A percentile compares a stretch with the other conserved stretches of the same genome.
Conservation (phyloP, 2,113 vertebrate species). For the Siniperca knerii region DNA sequence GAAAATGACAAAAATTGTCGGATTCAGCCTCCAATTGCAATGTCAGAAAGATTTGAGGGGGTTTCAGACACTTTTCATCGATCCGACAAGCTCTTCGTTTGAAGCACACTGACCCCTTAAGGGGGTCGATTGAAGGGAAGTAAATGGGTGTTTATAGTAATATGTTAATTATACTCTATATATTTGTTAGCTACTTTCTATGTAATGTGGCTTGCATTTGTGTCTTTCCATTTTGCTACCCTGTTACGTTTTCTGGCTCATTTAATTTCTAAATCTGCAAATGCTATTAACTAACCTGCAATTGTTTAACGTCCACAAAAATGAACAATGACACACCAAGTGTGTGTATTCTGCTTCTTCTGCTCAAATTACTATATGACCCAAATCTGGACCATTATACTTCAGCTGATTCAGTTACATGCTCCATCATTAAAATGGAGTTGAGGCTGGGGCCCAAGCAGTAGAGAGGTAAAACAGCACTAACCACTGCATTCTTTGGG, state of each 20-base stretch:
- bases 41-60: not conserved
- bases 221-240: not conserved
- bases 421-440: constrained; percentile 36
- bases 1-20: not conserved
- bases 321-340: not conserved
- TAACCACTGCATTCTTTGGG: constrained; percentile 96
- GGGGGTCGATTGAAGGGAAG: not conserved
- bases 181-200: not conserved
- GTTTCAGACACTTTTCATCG: not conserved
- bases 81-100: not conserved
- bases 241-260: not conserved
- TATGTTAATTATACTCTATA: not conserved
- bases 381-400: constrained; percentile 17
- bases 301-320: not conserved
- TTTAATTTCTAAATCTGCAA: constrained; percentile 13
- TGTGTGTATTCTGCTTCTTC: not conserved
- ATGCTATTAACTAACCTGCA: not conserved
- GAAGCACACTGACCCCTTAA: not conserved
- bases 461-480: constrained; percentile 72
- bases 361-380: constrained; percentile 12
- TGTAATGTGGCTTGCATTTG: not conserved
- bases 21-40: not conserved
- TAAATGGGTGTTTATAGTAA: not conserved
- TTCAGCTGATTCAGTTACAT: constrained; percentile 31
- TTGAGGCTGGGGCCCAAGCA: constrained; percentile 43